phyloP scores from a whole-genome alignment of 2,888 invertebrate species.

The Agrypnus murinus region DNA sequence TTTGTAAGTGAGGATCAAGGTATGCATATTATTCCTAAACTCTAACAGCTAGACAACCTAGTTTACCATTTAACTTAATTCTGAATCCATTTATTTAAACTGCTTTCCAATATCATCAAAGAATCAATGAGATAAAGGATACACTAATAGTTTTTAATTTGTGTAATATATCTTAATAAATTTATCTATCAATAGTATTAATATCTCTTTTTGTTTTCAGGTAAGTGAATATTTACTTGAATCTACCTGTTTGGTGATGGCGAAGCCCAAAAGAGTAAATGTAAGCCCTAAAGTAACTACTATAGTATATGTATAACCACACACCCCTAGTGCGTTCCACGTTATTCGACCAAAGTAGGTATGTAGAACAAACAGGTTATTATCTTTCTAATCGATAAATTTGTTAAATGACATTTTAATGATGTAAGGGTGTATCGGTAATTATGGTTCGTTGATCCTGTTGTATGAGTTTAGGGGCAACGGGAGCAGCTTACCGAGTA shows the following conservation, averaged over 20 bases:
- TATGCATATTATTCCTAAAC: too few species aligned
- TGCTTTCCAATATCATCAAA: too few species aligned
- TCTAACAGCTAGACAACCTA: too few species aligned
- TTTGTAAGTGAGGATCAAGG: too few species aligned
- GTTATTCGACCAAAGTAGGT: conserved; percentile 21
- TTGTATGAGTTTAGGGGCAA: conserved; percentile 19
- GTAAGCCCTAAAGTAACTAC: neutral
- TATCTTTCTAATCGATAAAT: conserved; percentile 46
- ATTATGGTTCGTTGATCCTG: conserved; percentile 46
- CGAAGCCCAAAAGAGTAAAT: too few species aligned
- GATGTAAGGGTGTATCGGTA: conserved; percentile 42
- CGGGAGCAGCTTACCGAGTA: too few species aligned
- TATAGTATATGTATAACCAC: neutral
- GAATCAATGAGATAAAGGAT: too few species aligned
- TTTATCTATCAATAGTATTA: too few species aligned
- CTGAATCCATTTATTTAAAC: too few species aligned
- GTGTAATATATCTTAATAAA: too few species aligned
- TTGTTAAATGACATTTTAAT: conserved; percentile 46
- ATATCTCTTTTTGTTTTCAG: conserved; percentile 24
- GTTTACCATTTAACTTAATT: too few species aligned
- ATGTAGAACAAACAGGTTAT: conserved; percentile 37
- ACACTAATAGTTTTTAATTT: too few species aligned
- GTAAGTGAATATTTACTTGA: conserved; percentile 7
- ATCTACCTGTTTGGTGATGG: neutral
- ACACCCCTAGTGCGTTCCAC: neutral